Evolutionary conservation across 2,888 invertebrate species (phyloP), one percentile per base, ranked within the genome.

Genomic region (Crocallis elinguaria): DNA sequence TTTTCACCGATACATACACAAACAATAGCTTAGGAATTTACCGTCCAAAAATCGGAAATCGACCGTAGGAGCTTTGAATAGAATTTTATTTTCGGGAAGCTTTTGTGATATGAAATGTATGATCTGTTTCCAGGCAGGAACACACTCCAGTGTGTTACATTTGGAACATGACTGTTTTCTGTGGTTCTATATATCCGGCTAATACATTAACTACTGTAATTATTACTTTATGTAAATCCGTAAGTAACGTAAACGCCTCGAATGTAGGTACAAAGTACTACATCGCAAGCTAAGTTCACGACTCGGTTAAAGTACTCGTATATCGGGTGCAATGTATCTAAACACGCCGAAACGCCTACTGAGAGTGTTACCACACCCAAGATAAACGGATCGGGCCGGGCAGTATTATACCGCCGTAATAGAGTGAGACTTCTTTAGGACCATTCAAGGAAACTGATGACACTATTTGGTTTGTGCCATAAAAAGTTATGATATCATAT

Each of bases 401-500:
- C 74, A 74, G 76, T 72, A 79, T 80, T 85, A 84, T 83, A 77
- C 78, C 76, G 71, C 62, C 68, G 77, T 84, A 86, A 84, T 84
- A 83, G 82, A 83, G 83, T 84, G 84, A 83, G 82, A 82, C 83
- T 84, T 84, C 79, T 79, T 81, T 75, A 73, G 80, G 83, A 77
- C 75, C 80, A 78, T 84, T 82, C 77, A 78, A 78, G 64, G 74
- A 77, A 84, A 83, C 81, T 83, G 81, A 82, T 81, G 86, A 85
- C 76, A 83, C 87, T 84, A 88, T 88, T 88, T 84, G 84, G 80
- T 82, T 84, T 80, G 62, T 72, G 75, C 75, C 82, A 83, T 88
- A 89, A 89, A 89, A 88, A 84, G 86, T 86, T 86, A 88, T 78
- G 80, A 81, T 79, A 76, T 82, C 79, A 81, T 82, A 78, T 82